Percentiles rank a stretch among this genome's conserved stretches.
phyloP scores from a whole-genome alignment of 2,113 vertebrate genomes.

The Diadophis punctatus region DNA sequence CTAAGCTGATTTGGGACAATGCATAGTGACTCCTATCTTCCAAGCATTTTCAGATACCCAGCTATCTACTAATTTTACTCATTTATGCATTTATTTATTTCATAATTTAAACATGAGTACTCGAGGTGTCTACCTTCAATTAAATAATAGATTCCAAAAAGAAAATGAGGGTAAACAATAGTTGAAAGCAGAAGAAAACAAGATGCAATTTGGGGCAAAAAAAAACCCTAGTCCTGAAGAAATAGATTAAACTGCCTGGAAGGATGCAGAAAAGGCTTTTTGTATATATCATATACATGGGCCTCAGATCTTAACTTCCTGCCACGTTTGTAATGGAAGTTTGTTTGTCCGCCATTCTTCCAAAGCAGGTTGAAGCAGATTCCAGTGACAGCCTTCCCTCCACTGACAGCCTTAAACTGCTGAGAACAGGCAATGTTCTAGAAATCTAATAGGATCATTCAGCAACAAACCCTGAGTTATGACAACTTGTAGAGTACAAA shows the following conservation, averaged over 20 bases:
- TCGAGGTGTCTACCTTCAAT: background rate
- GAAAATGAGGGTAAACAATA: background rate
- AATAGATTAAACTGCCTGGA: background rate
- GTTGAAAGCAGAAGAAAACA: background rate
- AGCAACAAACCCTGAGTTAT: background rate
- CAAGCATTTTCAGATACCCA: background rate
- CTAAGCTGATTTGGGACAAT: background rate
- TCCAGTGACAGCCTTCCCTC: background rate
- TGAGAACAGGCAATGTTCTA: background rate
- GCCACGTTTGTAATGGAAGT: background rate
- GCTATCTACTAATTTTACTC: background rate
- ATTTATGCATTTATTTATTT: background rate
- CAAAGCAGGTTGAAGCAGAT: background rate
- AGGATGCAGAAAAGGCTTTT: background rate
- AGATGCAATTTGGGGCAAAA: background rate
- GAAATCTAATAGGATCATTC: background rate
- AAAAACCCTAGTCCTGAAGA: background rate
- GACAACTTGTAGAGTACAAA: background rate
- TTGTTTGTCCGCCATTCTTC: background rate
- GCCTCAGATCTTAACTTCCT: background rate
- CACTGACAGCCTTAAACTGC: background rate
- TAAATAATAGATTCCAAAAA: background rate
- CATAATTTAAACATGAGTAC: background rate
- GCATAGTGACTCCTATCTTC: background rate
- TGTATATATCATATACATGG: background rate